Base-by-base conservation (phyloP, 92 coral and sea anemone genomes). In the Desmophyllum pertusum region DNA sequence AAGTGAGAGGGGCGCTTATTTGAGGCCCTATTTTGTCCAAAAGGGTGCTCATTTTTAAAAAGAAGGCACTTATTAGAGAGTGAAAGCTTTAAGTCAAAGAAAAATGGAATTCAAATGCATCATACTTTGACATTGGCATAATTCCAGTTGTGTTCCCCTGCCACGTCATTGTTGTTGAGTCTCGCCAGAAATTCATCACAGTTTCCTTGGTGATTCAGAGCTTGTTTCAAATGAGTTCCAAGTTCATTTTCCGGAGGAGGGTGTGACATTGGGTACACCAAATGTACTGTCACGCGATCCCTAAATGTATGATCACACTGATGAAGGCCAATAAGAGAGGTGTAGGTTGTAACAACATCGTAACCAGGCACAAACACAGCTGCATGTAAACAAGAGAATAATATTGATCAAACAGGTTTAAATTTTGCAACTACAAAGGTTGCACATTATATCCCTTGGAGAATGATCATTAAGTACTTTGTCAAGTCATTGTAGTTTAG, bases 291-390 rank as follows among this genome's bases (percentile, higher is more conserved):
- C 17, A 85, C 92, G 68, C 55, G 83, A 23, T 89, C 78, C 45
- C 85, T 86, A 62, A 94, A 65, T 37, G 81, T 77, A 18, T 79
- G 70, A 55, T 83, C 85, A 73, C 99, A 97, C 6, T 76, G 85
- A 41, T 91, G 86, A 63, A 97, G 96, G 61, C 94, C 93, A 87
- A 89, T 80, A 35, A 94, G 83, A 72, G 94, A 74, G 8, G 77
- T 72, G 73, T 83, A 89, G n/a, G 95, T 85, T 73, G 68, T 30
- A 18, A 52, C 57, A 13, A 92, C 85, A 80, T 82, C 90, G 38
- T 90, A 59, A 11, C 99, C 98, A 69, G 99, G 96, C 11, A 97
- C 93, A 46, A 97, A 85, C 27, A 97, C 91, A 75, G 97, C 99
- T 97, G 78, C 1, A 81, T 27, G 65, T 29, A 23, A 37, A 77